phyloP scores from a whole-genome alignment of 2,113 vertebrate genomes.

The Oncorhynchus kisutch region DNA sequence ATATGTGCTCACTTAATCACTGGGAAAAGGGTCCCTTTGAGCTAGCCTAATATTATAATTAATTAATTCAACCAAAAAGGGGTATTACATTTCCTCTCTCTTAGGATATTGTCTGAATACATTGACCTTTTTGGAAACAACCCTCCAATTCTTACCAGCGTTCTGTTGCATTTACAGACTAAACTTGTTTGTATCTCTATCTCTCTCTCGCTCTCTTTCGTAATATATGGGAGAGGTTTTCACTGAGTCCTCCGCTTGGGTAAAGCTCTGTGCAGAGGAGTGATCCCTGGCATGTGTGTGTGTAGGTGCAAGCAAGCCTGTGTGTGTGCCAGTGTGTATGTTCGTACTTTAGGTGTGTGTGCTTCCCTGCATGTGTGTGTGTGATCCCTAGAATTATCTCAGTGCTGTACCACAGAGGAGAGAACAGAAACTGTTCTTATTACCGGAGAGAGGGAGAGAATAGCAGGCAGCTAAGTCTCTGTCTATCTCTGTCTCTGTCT shows the following conservation, averaged over 20 bases:
- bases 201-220: too few species aligned
- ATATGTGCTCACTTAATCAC: slow-evolving; percentile 94
- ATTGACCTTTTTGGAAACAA: slow-evolving; percentile 99
- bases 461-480: slow-evolving; percentile 72
- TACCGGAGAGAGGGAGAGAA: slow-evolving; percentile 61
- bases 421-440: slow-evolving; percentile 79
- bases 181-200: slow-evolving; percentile 81
- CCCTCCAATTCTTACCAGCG: slow-evolving; percentile 95
- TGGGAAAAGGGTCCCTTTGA: slow-evolving; percentile 92
- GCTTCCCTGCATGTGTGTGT: slow-evolving; percentile 9
- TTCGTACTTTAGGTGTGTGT: not conserved
- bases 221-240: not conserved
- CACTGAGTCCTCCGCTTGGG: not conserved
- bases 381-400: slow-evolving; percentile 73
- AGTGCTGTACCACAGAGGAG: slow-evolving; percentile 56
- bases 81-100: slow-evolving; percentile 98
- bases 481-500: slow-evolving; percentile 67
- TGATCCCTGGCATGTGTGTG: slow-evolving; percentile 17
- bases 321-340: not conserved
- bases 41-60: slow-evolving; percentile 99
- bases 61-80: slow-evolving; percentile 99
- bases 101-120: slow-evolving; percentile 99
- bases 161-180: slow-evolving; percentile 87
- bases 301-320: slow-evolving; percentile 14
- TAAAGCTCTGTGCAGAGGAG: not conserved